Base-by-base conservation (phyloP, 2,113 vertebrate species). In the Sialia sialis region DNA sequence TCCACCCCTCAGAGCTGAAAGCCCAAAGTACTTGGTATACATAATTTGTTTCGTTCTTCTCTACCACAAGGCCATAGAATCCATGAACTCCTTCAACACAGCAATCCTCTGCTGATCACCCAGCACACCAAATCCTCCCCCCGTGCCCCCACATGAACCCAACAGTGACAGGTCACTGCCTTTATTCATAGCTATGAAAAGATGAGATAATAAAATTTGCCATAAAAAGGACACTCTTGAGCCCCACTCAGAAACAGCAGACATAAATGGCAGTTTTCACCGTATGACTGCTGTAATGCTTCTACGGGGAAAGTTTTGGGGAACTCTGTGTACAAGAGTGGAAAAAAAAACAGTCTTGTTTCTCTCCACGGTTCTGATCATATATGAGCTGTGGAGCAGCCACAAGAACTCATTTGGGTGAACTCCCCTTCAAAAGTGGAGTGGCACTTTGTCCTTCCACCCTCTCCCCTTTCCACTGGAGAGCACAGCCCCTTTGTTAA, bases 91-190 rank as follows among this genome's bases (percentile, higher is more conserved):
- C 39, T 55, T 55, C 34, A 46, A n/a, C 9, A 67, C 26, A 54
- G 22, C 38, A 80, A 39, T 34, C 48, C 48, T 69, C 21, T 8
- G 6, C 10, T n/a, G 86, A 17, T 2, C 25, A 85, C 11, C 11
- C 36, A 72, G 54, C 20, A 21, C 10, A 54, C 3, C 29, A 76
- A 90, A 80, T 34, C 32, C 55, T 64, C 23, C 18, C 36, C 30
- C 80, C 58, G 11, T 2, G 1, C 27, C 58, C 43, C 44, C 16
- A 48, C 5, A 0, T 0, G 29, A 90, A 44, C 43, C 79, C 48
- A 69, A 3, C 36, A 55, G 44, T 5, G 20, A 63, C 52, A 80
- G 49, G 12, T 17, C 16, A 17, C 48, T 78, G 34, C 39, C 30
- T 26, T 43, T 46, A 32, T 39, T 43, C 14, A 82, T 30, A 90